Evolutionary conservation across 2,797 vertebrate species (phyloP), one percentile per base, ranked within the genome.

Genomic region (Adrianichthys oophorus): DNA sequence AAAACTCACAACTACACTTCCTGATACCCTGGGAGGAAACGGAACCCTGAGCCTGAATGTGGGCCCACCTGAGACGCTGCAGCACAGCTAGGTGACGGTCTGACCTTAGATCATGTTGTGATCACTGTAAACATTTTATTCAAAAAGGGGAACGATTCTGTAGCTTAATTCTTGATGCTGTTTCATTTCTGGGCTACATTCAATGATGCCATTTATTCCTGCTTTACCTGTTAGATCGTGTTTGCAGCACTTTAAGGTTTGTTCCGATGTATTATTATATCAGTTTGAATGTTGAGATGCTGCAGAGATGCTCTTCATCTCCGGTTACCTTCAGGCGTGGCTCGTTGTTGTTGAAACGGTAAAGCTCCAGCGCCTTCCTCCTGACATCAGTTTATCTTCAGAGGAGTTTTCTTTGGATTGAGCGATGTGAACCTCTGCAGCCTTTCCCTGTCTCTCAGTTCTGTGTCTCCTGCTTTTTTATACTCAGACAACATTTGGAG

Each of bases 191-290:
- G 5, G 26, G 5, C 5, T 26, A 6, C 26, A 26, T 26, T 26
- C 26, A 6, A 7, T 6, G 26, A 26, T 1, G 4, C 6, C 6
- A 26, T 26, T 26, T 26, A 4, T 26, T 26, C 24, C 24, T 26
- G 24, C 40, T 41, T 57, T 17, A 46, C 44, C 44, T 46, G 44
- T 5, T 17, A 18, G 44, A 4, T 17, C 5, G n/a, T 17, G 4
- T 15, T 15, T 13, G 10, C 0, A 12, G 32, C 32, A 4, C 7
- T 32, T 2, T 32, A 7, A 14, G 53, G 18, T 46, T 59, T 32
- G 48, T 51, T 56, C 32, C 3, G 12, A 37, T 44, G 19, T 52
- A 29, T 42, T n/a, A 64, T 76, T 68, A 76, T 64, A 78, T 82
- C 57, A 62, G 0, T 23, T 23, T 0, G 18, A 41, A 62, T 54